Conservation (phyloP, 2,113 vertebrate species). For the Catharus minimus region DNA sequence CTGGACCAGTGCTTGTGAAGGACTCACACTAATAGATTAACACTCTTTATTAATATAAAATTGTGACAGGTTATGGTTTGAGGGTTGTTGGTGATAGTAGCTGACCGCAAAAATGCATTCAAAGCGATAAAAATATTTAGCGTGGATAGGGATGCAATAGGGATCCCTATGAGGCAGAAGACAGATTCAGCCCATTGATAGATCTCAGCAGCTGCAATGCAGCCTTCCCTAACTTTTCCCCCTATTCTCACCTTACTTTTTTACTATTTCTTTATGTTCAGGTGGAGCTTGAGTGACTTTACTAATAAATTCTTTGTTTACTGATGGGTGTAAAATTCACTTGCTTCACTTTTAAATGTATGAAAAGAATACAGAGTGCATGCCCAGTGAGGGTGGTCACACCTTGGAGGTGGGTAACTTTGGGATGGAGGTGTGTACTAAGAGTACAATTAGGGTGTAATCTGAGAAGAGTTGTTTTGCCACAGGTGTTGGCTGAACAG, state of each 20-base stretch:
- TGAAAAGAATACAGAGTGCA: neutral
- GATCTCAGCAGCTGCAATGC: neutral
- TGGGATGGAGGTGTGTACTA: neutral
- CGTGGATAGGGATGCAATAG: accelerated
- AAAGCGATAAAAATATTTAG: neutral
- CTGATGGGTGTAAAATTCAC: neutral
- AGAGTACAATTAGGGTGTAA: neutral
- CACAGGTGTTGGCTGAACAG: neutral
- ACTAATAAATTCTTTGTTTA: neutral
- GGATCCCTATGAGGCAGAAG: neutral
- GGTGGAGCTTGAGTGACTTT: neutral
- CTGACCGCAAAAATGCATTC: neutral
- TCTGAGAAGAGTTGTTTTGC: neutral
- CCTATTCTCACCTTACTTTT: neutral
- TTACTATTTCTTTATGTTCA: neutral
- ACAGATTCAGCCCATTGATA: neutral
- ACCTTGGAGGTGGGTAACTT: neutral
- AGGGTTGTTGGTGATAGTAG: accelerated
- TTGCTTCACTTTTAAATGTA: neutral
- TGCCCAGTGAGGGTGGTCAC: neutral
- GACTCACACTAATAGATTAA: neutral
- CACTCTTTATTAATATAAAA: neutral
- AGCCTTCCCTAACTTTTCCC: neutral
- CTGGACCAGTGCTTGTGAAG: neutral
- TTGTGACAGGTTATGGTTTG: accelerated